phyloP scores from a whole-genome alignment of 30 jellyfish, hydroid and myxozoan species.

The Cassiopea xamachana region DNA sequence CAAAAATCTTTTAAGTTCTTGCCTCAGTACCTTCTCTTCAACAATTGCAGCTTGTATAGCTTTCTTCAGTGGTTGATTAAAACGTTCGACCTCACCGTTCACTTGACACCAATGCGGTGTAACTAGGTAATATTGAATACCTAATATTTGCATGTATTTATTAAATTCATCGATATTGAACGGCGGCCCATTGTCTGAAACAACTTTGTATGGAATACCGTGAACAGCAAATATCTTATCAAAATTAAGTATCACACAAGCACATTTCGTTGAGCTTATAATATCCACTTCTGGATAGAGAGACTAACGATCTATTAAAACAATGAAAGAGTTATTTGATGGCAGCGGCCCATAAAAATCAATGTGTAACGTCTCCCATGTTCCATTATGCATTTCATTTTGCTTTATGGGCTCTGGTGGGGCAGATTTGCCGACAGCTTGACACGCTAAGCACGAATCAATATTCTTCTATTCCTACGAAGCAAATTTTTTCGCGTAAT shows the following conservation, averaged over 20 bases:
- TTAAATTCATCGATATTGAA: slow-evolving; percentile 22
- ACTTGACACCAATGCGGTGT: slow-evolving; percentile 62
- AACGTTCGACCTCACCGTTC: slow-evolving; percentile 56
- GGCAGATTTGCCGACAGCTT: too few species aligned
- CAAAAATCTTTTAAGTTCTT: slow-evolving; percentile 37
- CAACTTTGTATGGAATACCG: slow-evolving; percentile 32
- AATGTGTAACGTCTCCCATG: background rate
- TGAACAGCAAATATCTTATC: slow-evolving; percentile 48
- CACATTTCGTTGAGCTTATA: slow-evolving; percentile 35
- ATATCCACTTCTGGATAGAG: background rate
- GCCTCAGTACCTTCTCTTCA: slow-evolving; percentile 47
- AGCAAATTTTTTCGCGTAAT: too few species aligned
- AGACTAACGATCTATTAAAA: background rate
- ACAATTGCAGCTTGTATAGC: slow-evolving; percentile 51
- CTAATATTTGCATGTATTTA: slow-evolving; percentile 23
- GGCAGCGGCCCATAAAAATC: background rate
- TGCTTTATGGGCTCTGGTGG: background rate
- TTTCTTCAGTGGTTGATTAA: slow-evolving; percentile 42
- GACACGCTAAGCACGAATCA: too few species aligned
- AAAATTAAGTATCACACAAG: slow-evolving; percentile 30
- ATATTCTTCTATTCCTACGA: too few species aligned
- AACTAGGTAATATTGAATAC: slow-evolving; percentile 18
- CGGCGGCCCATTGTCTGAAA: slow-evolving; percentile 60
- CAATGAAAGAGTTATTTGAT: background rate
- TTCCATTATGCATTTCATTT: background rate